Evolutionary conservation across 2,888 invertebrate genomes (phyloP), one percentile per base, ranked within the genome.

Genomic region (Drosophila prolongata): DNA sequence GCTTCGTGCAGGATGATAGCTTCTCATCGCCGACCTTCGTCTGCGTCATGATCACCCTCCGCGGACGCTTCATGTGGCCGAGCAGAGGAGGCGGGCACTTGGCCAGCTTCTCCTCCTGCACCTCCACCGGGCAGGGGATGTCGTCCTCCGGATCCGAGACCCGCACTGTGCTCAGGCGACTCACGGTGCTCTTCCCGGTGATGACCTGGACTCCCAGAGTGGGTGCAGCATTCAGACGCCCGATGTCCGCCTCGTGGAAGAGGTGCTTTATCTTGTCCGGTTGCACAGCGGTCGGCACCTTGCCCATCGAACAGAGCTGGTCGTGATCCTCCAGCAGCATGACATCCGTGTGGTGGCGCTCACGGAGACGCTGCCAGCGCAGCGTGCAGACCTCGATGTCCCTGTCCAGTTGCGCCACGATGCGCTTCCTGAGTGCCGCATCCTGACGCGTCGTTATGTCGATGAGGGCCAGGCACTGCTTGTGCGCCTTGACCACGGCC

Each of bases 391-490:
- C 50, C 24, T 72, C 73, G 16, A 71, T 72, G 30, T 56, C 73
- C n/a, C 34, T 46, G 1, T 73, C 52, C 49, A 71, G 34, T 24
- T 46, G 37, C 2, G 43, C 43, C 16, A 70, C 16, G 0, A 72
- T 50, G 5, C 49, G 55, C 4, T 72, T 72, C 13, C 14, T 43
- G 0, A 52, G 40, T 9, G 34, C 54, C 9, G 9, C 44, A 8
- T 71, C 46, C 6, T 60, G 14, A 0, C 40, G 52, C 0, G 34
- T 14, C 1, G 11, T 38, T 0, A 44, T 14, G 3, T 72, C 76
- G 24, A 76, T 37, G 11, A 76, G 34, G 9, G 57, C 47, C n/a
- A 72, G 44, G 8, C 71, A 76, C 3, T 49, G 50, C 14, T 76
- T 37, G 6, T 65, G 47, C 2, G 76, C 64, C n/a, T 46, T 62